These are phyloP conservation scores for Cheirogaleus major DNA, from an alignment of 2,797 vertebrate genomes.

Conservation along the genomic window DNA sequence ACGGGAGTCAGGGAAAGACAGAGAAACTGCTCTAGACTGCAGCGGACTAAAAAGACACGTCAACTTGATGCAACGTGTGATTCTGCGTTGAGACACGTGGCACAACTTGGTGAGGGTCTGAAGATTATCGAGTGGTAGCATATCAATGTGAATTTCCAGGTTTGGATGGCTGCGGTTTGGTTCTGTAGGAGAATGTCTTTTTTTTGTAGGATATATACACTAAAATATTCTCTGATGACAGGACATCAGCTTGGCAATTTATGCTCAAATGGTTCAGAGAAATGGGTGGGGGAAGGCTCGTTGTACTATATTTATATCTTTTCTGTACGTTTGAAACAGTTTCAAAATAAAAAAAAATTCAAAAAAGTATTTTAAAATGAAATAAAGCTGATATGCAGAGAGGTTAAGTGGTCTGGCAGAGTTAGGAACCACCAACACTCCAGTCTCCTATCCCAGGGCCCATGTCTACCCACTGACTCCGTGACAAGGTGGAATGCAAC, in stretches of 20 bases:
- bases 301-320: neutral
- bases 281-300: neutral
- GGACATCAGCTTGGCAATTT: neutral
- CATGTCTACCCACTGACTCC: neutral
- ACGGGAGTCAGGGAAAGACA: neutral
- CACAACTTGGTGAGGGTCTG: neutral
- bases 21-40: neutral
- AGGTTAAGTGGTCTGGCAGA: neutral
- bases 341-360: neutral
- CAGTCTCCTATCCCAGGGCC: neutral
- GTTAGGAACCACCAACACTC: neutral
- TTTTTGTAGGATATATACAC: neutral
- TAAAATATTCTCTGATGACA: neutral
- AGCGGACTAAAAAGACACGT: neutral
- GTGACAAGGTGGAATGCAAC: fast-evolving
- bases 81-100: neutral
- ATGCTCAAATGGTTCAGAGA: neutral
- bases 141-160: neutral
- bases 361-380: neutral
- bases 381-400: neutral
- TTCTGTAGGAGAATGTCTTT: neutral
- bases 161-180: neutral
- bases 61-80: neutral
- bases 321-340: neutral
- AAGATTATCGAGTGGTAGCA: neutral